phyloP scores from a whole-genome alignment of 2,113 vertebrate genomes.

The Cervus canadensis region DNA sequence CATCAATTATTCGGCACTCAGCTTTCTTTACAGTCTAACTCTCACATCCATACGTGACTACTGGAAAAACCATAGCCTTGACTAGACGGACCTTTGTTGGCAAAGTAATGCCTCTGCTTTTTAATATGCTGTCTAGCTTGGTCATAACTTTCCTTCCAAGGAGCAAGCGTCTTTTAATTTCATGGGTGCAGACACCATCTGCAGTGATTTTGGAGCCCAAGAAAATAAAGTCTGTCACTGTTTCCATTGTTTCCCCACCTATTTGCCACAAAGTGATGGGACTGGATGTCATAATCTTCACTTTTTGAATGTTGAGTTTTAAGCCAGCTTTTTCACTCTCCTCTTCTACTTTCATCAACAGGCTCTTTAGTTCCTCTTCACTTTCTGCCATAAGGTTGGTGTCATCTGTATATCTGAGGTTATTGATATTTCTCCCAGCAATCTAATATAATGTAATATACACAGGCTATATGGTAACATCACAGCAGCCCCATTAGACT shows the following conservation, averaged over 20 bases:
- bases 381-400: background rate
- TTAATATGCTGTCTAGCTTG: background rate
- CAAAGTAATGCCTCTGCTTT: background rate
- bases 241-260: background rate
- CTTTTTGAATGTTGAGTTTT: background rate
- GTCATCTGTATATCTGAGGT: background rate
- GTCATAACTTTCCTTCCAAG: background rate
- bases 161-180: background rate
- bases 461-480: background rate
- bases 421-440: background rate
- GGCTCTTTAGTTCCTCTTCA: background rate
- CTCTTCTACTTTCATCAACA: background rate
- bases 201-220: background rate
- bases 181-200: background rate
- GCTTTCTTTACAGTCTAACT: background rate
- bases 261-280: background rate
- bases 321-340: background rate
- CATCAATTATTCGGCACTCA: background rate
- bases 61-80: background rate
- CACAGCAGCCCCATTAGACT: rapidly evolving
- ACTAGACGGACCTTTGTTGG: background rate
- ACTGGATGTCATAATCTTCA: background rate
- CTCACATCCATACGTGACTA: background rate
- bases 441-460: background rate
- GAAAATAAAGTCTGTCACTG: background rate